Evolutionary conservation across 2,888 invertebrate genomes (phyloP), one percentile per base, ranked within the genome.

Genomic region (Chrysina gloriosa): DNA sequence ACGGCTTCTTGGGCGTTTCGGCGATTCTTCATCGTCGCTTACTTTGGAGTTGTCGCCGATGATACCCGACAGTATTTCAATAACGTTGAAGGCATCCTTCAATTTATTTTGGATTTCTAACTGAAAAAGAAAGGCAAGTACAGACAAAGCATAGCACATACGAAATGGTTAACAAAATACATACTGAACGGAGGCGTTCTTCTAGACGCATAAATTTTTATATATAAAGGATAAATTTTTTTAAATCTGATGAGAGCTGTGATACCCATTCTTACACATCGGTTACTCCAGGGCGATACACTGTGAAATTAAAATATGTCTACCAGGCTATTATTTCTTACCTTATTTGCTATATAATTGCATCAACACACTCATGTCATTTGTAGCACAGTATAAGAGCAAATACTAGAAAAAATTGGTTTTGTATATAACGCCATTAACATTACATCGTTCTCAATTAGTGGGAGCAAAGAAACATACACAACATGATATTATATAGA

Each of bases 11-110:
- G 45, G 31, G 4, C 47, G 64, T 61, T 72, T 72, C 11, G 74
- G 74, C 0, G 75, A 70, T 9, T 71, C 73, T 52, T 77, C 76
- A 64, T 81, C 79, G 4, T 81, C 84, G 31, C 82, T 80, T 16
- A 84, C 77, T 3, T 83, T 84, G 58, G 81, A 80, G 73, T 90
- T 91, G 76, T 93, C 92, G 0, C 93, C 93, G 77, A 95, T 93
- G 78, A 95, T 92, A 31, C 91, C 91, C 69, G 92, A 92, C 76
- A 95, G 85, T 92, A 94, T 94, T 79, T 94, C 94, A 77, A 95
- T 92, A 19, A 95, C 94, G 82, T 93, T 93, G 83, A 90, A 90
- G 80, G 94, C 93, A 0, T 94, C 93, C 84, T 92, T 92, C 84
- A 92, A 84, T 84, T 92, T 92, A 79, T 89, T 90, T 82, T 90